phyloP scores from a whole-genome alignment of 2,113 vertebrate genomes.

The Ploceus nigricollis region DNA sequence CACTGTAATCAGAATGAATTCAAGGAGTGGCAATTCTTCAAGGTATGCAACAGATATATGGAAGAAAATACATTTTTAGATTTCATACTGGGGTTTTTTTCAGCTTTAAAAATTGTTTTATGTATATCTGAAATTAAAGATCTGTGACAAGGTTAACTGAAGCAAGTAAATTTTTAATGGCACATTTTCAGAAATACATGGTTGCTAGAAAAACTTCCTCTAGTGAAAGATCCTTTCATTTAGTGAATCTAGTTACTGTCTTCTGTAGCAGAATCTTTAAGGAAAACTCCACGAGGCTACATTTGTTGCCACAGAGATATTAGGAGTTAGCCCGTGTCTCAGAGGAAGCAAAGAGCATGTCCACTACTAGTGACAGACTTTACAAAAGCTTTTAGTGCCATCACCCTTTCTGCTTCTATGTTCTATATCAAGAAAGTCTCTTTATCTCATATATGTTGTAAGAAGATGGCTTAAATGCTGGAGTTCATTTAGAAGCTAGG shows the following conservation, averaged over 20 bases:
- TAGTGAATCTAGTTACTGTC: background rate
- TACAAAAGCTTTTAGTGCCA: background rate
- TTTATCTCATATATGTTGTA: background rate
- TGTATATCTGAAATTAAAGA: background rate
- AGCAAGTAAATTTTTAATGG: background rate
- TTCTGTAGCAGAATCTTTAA: background rate
- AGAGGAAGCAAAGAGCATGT: background rate
- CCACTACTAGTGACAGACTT: background rate
- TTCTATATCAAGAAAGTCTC: background rate
- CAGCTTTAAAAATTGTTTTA: background rate
- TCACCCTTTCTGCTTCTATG: background rate
- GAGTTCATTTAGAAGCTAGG: background rate
- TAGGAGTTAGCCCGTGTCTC: background rate
- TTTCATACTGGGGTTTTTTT: background rate
- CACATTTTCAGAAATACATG: background rate
- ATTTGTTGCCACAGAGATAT: background rate
- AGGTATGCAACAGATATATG: slow-evolving; percentile 75
- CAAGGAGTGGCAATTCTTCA: slow-evolving; percentile 94
- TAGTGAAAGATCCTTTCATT: background rate
- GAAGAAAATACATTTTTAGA: background rate
- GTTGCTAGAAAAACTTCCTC: background rate
- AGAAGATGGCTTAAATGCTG: background rate
- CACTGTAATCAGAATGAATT: slow-evolving; percentile 90
- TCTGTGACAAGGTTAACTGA: background rate
- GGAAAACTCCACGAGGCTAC: background rate